Evolutionary conservation across 2,888 invertebrate species (phyloP), one percentile per base, ranked within the genome.

Genomic region (Drosophila neotestacea): DNA sequence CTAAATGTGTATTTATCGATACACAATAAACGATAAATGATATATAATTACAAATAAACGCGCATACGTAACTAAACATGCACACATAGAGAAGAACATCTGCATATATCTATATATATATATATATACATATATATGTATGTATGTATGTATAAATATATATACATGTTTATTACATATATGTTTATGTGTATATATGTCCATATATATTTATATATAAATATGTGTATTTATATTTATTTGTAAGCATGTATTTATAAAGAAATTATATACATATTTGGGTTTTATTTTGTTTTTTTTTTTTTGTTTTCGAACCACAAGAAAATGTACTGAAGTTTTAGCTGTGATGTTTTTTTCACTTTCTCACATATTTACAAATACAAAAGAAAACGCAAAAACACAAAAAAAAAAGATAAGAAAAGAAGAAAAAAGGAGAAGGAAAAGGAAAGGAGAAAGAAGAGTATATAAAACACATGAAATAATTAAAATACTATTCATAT

Each of bases 311-410:
- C 52, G 48, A 73, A 76, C 71, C 70, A 88, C 70, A 85, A 74
- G 80, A 83, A 85, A 91, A 90, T 89, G 92, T 91, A 92, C 92
- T 92, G 92, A 92, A 88, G 89, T 87, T 84, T 89, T 89, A 90
- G 90, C 92, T 92, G 92, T 92, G 92, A 92, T 92, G 92, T 91
- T 91, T 89, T 84, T 88, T 87, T 82, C 90, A 90, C 85, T 85
- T 81, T 87, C 85, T 84, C 89, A 81, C 87, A 86, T 73, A 79
- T 68, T 67, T 74, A 76, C 70, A 75, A 52, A 38, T 41, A 47
- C 44, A 39, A 44, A 62, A 61, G 27, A 44, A 59, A 51, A 59
- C 10, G 22, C 39, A 60, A 44, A 65, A 65, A 52, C 6, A 42
- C 16, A 52, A 32, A 28, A 38, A 30, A 32, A 32, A n/a, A 41